These are phyloP conservation scores for Oreochromis aureus DNA, from an alignment of 2,113 vertebrate species.

Conservation along the genomic window DNA sequence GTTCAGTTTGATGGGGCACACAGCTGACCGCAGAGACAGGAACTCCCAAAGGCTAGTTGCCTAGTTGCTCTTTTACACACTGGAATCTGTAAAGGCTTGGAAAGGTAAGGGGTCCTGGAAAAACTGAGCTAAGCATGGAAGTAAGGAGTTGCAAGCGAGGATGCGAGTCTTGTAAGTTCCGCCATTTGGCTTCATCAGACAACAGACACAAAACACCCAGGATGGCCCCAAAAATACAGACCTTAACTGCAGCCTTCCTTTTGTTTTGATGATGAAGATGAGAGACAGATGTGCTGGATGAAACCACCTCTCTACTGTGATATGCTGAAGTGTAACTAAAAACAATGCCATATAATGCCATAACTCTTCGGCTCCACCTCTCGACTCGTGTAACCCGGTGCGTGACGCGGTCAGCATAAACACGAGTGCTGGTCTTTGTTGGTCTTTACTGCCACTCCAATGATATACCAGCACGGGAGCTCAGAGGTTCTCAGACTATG, in stretches of 20 bases:
- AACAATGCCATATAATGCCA: background rate
- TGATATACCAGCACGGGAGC: accelerated
- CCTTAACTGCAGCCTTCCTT: background rate
- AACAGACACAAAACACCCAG: background rate
- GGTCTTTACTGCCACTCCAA: background rate
- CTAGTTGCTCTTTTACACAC: background rate
- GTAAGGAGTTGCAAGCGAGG: background rate
- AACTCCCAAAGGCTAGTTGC: background rate
- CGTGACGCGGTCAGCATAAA: accelerated
- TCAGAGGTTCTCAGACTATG: background rate
- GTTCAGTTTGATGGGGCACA: background rate
- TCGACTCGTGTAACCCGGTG: background rate
- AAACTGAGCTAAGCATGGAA: background rate
- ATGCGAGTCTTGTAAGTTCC: background rate
- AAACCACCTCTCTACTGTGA: too few relatives aligned
- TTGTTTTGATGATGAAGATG: background rate
- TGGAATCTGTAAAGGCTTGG: background rate
- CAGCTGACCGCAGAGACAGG: background rate
- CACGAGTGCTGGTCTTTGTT: background rate
- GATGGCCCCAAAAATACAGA: background rate
- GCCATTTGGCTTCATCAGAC: background rate
- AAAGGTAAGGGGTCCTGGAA: accelerated
- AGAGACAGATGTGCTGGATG: background rate
- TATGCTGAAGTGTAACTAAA: background rate
- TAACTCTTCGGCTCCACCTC: background rate